Percentiles rank a stretch among this genome's conserved stretches.
These are phyloP conservation scores for Cabera pusaria DNA, from an alignment of 2,888 invertebrate genomes.

Conservation along the genomic window DNA sequence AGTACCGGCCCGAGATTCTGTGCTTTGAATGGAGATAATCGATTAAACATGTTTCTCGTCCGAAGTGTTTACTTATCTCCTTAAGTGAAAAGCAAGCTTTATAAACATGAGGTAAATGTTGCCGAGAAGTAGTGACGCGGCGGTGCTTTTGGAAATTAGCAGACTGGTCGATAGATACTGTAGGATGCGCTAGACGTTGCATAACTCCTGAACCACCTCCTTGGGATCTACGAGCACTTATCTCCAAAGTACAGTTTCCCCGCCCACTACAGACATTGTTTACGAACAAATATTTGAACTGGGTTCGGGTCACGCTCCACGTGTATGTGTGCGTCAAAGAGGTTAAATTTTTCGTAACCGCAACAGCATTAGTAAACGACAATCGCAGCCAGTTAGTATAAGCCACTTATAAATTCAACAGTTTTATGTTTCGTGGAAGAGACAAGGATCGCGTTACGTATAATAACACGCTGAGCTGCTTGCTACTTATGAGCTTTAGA, in stretches of 20 bases:
- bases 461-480: constrained; percentile 26
- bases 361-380: constrained; percentile 37
- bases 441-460: constrained; percentile 46
- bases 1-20: constrained; percentile 8
- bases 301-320: constrained; percentile 15
- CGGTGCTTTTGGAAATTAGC: constrained; percentile 32
- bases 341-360: constrained; percentile 35
- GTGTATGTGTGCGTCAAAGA: constrained; percentile 20
- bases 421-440: constrained; percentile 55
- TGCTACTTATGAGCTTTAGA: constrained; percentile 28
- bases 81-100: constrained; percentile 16
- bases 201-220: constrained; percentile 72
- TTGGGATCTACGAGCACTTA: constrained; percentile 43
- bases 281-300: constrained; percentile 36
- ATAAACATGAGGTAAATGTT: constrained; percentile 11
- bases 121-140: constrained; percentile 5
- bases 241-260: constrained; percentile 57
- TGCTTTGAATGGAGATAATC: constrained; percentile 21
- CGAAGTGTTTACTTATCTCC: constrained; percentile 21
- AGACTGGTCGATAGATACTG: constrained; percentile 62
- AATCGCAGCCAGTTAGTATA: constrained; percentile 43
- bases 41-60: constrained; percentile 15
- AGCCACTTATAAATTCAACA: constrained; percentile 49
- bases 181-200: constrained; percentile 55
- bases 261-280: constrained; percentile 48